A percentile compares a stretch with the other conserved stretches of the same genome.
Conservation (phyloP, 2,888 invertebrate genomes). For the Rhimphoctona megacephalus region DNA sequence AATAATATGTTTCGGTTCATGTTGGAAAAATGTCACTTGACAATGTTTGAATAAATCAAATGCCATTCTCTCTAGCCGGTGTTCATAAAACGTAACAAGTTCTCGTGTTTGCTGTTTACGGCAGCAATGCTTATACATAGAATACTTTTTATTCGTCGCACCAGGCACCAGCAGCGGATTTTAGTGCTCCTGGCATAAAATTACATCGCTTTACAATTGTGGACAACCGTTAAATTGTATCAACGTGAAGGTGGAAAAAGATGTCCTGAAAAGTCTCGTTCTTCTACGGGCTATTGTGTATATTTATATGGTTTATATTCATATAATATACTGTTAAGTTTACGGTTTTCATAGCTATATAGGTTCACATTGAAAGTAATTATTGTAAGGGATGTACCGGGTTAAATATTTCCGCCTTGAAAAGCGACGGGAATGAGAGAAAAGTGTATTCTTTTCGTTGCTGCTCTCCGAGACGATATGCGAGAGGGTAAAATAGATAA, state of each 20-base stretch:
- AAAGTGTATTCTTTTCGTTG: constrained; percentile 60
- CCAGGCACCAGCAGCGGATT: not conserved
- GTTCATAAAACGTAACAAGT: no score
- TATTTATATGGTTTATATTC: not conserved
- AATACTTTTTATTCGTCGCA: not conserved
- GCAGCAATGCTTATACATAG: no score
- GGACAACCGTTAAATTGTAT: constrained; percentile 48
- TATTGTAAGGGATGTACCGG: constrained; percentile 66
- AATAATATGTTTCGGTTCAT: not conserved
- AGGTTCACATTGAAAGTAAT: constrained; percentile 64
- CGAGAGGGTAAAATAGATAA: constrained; percentile 14
- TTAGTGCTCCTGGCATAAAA: constrained; percentile 48
- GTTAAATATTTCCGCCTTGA: constrained; percentile 67
- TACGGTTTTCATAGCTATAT: constrained; percentile 50
- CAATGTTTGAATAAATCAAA: not conserved
- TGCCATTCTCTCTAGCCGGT: not conserved
- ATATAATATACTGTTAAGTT: not conserved
- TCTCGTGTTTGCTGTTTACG: no score
- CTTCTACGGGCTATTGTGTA: constrained; percentile 33
- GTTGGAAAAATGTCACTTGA: not conserved
- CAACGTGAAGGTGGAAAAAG: constrained; percentile 18
- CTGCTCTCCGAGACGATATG: constrained; percentile 2
- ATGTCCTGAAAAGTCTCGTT: constrained; percentile 27
- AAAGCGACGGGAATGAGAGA: constrained; percentile 52
- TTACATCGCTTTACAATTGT: constrained; percentile 54